phyloP scores from a whole-genome alignment of 2,888 invertebrate species.

The Hypsopygia costalis region DNA sequence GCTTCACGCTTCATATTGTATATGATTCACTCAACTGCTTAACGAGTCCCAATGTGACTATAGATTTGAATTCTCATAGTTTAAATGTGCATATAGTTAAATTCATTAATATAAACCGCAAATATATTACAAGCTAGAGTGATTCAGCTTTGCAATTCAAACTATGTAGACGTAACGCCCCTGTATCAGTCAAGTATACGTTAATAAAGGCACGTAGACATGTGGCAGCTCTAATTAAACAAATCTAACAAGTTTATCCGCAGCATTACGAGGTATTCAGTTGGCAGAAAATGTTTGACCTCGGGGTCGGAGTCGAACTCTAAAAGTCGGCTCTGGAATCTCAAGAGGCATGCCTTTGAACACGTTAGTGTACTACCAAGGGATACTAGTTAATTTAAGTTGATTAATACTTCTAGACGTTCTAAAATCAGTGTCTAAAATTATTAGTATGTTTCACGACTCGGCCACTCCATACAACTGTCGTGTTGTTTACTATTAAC shows the following conservation, averaged over 20 bases:
- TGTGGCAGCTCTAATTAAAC: slow-evolving; percentile 28
- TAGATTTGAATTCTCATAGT: too few relatives aligned
- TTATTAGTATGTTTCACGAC: too few relatives aligned
- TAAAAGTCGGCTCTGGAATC: slow-evolving; percentile 19
- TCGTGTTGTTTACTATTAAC: too few relatives aligned
- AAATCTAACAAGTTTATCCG: slow-evolving; percentile 34
- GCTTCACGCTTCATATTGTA: too few relatives aligned
- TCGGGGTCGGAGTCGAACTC: slow-evolving; percentile 15
- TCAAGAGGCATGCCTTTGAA: slow-evolving; percentile 30
- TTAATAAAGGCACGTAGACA: slow-evolving; percentile 28
- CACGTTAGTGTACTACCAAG: slow-evolving; percentile 23
- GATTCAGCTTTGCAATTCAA: not conserved
- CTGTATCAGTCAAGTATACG: not conserved
- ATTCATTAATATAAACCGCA: not conserved
- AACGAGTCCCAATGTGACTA: too few relatives aligned
- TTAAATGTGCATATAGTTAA: too few relatives aligned
- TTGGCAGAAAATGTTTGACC: slow-evolving; percentile 14
- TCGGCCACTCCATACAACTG: too few relatives aligned
- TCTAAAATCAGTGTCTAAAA: slow-evolving; percentile 4
- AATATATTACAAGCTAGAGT: not conserved
- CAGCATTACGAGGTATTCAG: slow-evolving; percentile 14
- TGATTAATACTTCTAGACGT: slow-evolving; percentile 26
- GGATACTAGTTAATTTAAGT: slow-evolving; percentile 34
- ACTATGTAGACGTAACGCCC: not conserved
- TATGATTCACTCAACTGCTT: too few relatives aligned